phyloP scores from a whole-genome alignment of 2,888 invertebrate species.

The Drosophila nigricruria region DNA sequence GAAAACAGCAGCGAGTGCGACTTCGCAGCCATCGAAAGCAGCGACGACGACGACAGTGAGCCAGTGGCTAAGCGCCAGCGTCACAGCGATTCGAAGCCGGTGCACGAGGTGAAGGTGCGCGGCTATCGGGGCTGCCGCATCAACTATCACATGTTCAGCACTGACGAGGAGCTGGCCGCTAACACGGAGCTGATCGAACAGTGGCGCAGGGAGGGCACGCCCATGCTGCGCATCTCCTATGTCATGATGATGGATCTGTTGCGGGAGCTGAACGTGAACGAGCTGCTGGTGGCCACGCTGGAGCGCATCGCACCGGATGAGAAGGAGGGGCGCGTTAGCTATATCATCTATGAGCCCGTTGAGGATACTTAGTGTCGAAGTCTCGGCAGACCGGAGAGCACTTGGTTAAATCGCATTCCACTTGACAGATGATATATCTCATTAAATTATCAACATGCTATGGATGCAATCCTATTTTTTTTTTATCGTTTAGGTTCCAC shows the following conservation, averaged over 20 bases:
- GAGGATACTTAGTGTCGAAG: slow-evolving; percentile 3
- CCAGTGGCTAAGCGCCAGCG: slow-evolving; percentile 9
- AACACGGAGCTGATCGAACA: slow-evolving; percentile 22
- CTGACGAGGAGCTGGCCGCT: slow-evolving; percentile 36
- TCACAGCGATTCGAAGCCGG: neutral
- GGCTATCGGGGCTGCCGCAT: slow-evolving; percentile 41
- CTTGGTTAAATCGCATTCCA: neutral
- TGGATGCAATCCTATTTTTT: neutral
- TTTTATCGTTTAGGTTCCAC: neutral
- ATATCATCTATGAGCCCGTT: slow-evolving; percentile 37
- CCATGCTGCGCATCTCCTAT: slow-evolving; percentile 48
- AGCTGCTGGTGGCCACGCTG: slow-evolving; percentile 24
- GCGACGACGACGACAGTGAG: neutral
- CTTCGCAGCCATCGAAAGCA: neutral
- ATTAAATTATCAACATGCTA: slow-evolving; percentile 8
- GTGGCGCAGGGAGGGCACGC: slow-evolving; percentile 13
- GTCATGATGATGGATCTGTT: slow-evolving; percentile 47
- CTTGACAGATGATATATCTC: neutral
- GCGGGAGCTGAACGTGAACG: slow-evolving; percentile 46
- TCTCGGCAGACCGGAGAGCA: neutral
- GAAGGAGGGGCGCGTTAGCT: slow-evolving; percentile 28
- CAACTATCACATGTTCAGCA: slow-evolving; percentile 27
- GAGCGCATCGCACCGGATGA: slow-evolving; percentile 8
- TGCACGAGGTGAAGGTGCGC: slow-evolving; percentile 21
- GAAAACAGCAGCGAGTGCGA: slow-evolving; percentile 15